Conservation (phyloP, 2,888 invertebrate genomes). For the Rhingia rostrata region DNA sequence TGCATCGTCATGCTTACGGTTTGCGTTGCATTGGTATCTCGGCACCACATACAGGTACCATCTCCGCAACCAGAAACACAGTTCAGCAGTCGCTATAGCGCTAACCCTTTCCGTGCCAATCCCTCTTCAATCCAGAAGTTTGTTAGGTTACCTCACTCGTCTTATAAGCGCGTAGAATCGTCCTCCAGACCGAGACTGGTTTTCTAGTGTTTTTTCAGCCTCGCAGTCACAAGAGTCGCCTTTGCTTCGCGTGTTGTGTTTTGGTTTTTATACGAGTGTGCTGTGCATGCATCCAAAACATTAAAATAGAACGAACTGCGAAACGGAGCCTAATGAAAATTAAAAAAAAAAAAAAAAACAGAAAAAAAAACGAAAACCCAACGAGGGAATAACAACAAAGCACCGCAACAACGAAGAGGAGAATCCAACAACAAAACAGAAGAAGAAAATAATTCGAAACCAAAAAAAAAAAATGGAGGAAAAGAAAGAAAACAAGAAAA, state of each 20-base stretch:
- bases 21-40: conserved; percentile 41
- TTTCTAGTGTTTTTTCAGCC: conserved; percentile 59
- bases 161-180: conserved; percentile 60
- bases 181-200: conserved; percentile 62
- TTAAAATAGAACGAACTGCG: conserved; percentile 74
- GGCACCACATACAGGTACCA: conserved; percentile 36
- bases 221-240: conserved; percentile 11
- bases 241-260: conserved; percentile 58
- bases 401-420: conserved; percentile 34
- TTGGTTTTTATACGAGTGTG: neutral
- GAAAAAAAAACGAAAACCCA: conserved; percentile 43
- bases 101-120: conserved; percentile 21
- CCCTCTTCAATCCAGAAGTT: conserved; percentile 4
- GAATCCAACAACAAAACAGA: conserved; percentile 3
- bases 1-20: conserved; percentile 59
- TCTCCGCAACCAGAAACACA: conserved; percentile 20
- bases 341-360: conserved; percentile 50
- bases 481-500: conserved; percentile 60
- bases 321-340: conserved; percentile 42
- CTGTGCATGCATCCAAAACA: conserved; percentile 66
- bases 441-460: conserved; percentile 33
- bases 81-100: neutral
- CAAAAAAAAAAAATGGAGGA: conserved; percentile 35
- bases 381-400: conserved; percentile 40
- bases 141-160: conserved; percentile 68